Evolutionary conservation across 2,888 invertebrate genomes (phyloP), one percentile per base, ranked within the genome.

Genomic region (Drosophila parthenogenetica): DNA sequence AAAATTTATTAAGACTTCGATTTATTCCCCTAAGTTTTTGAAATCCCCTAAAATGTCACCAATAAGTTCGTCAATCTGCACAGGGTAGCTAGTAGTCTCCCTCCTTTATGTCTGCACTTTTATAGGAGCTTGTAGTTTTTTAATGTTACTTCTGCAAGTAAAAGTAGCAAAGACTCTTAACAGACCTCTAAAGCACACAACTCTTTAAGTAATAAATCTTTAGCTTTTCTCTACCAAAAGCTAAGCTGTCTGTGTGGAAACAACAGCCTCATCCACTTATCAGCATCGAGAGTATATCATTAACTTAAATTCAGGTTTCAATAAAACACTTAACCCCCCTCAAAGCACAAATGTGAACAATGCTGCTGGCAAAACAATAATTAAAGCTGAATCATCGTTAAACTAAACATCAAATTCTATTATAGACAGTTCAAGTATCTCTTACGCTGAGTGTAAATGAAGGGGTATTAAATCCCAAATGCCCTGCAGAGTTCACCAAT

Each of bases 271-370:
- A 29, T 11, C 37, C 62, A 54, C 51, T 66, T 66, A 32, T 35
- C 55, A 55, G 45, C 55, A 45, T 57, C 32, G 51, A 46, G 32
- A 14, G 45, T 55, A 37, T 42, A 35, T 66, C 68, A 69, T 82
- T 81, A 85, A 73, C 82, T 85, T 81, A 85, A 75, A 76, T 69
- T 85, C 73, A 82, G 79, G 83, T 77, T 87, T 80, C 67, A 73
- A 67, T 63, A 17, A 57, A 82, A 55, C 59, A 71, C 50, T 68
- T 62, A 51, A 69, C 48, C 79, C 42, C 49, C 50, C 37, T 49
- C 60, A 54, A n/a, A 40, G 48, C 4, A 39, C 39, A 48, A 64
- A 46, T 51, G 40, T 19, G 54, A 63, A 50, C 32, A 48, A 43
- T 53, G 58, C 49, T 61, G 29, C 14, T 55, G 35, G 43, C 35